Evolutionary conservation across 2,113 vertebrate species (phyloP), one percentile per base, ranked within the genome.

Genomic region (Noturus placidus): DNA sequence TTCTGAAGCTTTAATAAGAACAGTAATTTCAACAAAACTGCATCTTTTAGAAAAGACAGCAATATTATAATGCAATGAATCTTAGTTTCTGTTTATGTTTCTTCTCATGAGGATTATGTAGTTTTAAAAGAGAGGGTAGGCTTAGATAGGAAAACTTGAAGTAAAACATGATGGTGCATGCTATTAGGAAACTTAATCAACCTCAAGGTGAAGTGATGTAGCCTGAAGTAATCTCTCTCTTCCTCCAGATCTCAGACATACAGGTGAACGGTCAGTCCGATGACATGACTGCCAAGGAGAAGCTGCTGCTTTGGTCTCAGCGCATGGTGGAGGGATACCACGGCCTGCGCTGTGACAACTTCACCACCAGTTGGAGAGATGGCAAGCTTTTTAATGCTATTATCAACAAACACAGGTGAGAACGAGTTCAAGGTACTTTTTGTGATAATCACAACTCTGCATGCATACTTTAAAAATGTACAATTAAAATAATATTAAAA

Each of bases 261-360:
- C 98, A 99, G 96, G 98, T 99, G 91, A 97, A 95, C 0, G 98
- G 98, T 65, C 98, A 99, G 95, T 99, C 98, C 0, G 98, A 99
- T 88, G 96, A 99, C 94, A 99, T 99, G 98, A 98, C 98, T 0
- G 98, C 98, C 91, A 99, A 99, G 87, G 98, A 99, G 96, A 98
- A 97, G 95, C 96, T 99, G 93, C 94, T 99, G 91, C 96, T 99
- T 4, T 99, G 98, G 98, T 97, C 97, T 0, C 97, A 99, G 96
- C 93, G 98, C 82, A 97, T 97, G 97, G 96, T 97, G 91, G 97
- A 99, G 90, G 97, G 97, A 0, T 97, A 97, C 94, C 97, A 96
- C 67, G 97, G 96, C 19, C 92, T 99, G 92, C 96, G 96, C 88
- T 99, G 98, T 0, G 97, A 99, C 94, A 99, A 99, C 95, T 99